phyloP scores from a whole-genome alignment of 2,888 invertebrate genomes.

The Cactoblastis cactorum region DNA sequence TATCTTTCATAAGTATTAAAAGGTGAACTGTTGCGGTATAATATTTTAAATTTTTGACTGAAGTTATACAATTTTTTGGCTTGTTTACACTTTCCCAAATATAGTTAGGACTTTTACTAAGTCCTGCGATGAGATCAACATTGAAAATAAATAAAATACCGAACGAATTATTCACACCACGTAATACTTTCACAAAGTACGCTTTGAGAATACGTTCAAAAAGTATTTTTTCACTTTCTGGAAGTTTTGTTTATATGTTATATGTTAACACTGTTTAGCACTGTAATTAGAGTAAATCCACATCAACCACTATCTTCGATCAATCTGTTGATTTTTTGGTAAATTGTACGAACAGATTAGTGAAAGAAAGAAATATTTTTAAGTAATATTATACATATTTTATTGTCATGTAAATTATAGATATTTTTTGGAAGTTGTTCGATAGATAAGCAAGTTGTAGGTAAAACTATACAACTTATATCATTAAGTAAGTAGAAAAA shows the following conservation, averaged over 20 bases:
- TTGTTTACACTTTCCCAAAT: background rate
- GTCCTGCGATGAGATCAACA: background rate
- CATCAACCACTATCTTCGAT: no score
- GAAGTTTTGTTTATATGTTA: background rate
- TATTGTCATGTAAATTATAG: no score
- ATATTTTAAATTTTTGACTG: background rate
- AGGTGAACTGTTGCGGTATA: background rate
- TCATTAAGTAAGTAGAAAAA: background rate
- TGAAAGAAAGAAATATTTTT: no score
- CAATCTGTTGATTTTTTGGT: no score
- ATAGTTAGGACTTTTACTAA: background rate
- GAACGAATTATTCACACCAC: conserved; percentile 43
- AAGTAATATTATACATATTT: no score
- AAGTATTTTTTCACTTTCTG: background rate
- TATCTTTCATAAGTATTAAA: no score
- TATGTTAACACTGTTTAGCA: no score
- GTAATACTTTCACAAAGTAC: conserved; percentile 60
- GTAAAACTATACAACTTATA: no score
- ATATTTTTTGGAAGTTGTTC: no score
- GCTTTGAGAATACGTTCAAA: conserved; percentile 31
- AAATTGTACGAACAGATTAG: no score
- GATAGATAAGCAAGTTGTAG: no score
- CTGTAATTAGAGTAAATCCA: no score
- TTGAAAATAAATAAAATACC: conserved; percentile 14
- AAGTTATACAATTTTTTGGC: background rate